Base-by-base conservation (phyloP, 2,888 invertebrate species). In the Agrochola litura region DNA sequence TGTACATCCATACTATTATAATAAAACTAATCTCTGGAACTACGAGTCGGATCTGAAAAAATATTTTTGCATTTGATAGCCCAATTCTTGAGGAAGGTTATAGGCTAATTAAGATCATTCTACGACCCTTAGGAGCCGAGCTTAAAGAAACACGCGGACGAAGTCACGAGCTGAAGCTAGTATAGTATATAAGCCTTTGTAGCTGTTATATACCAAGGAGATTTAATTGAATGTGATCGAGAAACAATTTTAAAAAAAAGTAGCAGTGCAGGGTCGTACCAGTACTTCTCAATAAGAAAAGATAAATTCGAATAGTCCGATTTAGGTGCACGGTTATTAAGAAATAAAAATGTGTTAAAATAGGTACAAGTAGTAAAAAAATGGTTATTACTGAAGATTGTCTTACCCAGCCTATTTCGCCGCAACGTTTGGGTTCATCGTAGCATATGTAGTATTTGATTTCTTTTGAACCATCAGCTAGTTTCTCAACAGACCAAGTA, bases 331-430 rank as follows among this genome's bases (percentile, higher is more conserved):
- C 6, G 1, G 19, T 12, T 37, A 19, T 43, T 43, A n/a, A 16
- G 19, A 25, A 43, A 25, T 9, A 10, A 65, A 6, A 14, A 10
- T 41, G 25, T 43, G 22, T 0, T 14, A 37, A 54, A 73, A 37
- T 30, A 22, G 16, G 16, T 65, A n/a, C 1, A 30, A 30, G 37
- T 60, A 25, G 22, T n/a, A 61, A 52, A 77, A 10, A 61, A 37
- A 2, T 37, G 1, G 8, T 54, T 52, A 52, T 9, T 77, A 71
- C 52, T 71, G 46, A 54, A 71, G n/a, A 61, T 73, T 46, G 49
- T 56, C 87, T 95, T 91, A 96, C 96, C 96, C 96, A 96, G 86
- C 96, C 96, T 69, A 96, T 90, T 52, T 96, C 96, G 82, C 96
- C 96, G 86, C 96, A 96, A 60, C 90, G 95, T 83, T 96, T 96